Percentiles rank a stretch among this genome's conserved stretches.
These are phyloP conservation scores for Ischnura elegans DNA, from an alignment of 2,888 invertebrate species.

Conservation along the genomic window DNA sequence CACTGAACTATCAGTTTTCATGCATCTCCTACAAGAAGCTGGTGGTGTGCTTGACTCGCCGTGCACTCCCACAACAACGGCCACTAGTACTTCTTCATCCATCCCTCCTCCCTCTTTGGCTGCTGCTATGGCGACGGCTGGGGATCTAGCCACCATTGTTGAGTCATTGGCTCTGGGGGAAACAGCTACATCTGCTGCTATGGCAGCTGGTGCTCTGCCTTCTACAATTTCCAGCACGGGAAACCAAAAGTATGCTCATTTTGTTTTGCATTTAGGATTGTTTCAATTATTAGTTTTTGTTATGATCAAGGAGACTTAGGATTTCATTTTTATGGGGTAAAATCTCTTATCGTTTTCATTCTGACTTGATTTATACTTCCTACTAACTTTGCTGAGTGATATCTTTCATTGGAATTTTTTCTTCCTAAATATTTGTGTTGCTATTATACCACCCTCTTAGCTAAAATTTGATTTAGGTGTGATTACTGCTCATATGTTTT, in stretches of 20 bases:
- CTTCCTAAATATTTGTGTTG: too few species aligned
- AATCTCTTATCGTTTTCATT: too few species aligned
- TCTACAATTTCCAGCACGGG: neutral
- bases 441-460: too few species aligned
- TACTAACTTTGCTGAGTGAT: too few species aligned
- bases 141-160: conserved; percentile 92
- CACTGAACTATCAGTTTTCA: conserved; percentile 81
- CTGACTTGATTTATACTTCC: too few species aligned
- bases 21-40: conserved; percentile 81
- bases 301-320: too few species aligned
- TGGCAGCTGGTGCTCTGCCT: neutral
- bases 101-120: conserved; percentile 83
- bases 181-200: conserved; percentile 76
- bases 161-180: conserved; percentile 87
- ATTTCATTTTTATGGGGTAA: too few species aligned
- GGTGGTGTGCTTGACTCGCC: conserved; percentile 37
- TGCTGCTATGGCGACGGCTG: conserved; percentile 81
- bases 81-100: neutral
- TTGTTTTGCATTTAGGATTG: too few species aligned
- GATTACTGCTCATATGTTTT: too few species aligned
- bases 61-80: conserved; percentile 36
- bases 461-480: too few species aligned
- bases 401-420: too few species aligned
- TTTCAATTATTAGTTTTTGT: too few species aligned
- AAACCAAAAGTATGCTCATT: conserved; percentile 36